Evolutionary conservation across 2,113 vertebrate species (phyloP).

Genomic region (Sinocyclocheilus grahami): DNA sequence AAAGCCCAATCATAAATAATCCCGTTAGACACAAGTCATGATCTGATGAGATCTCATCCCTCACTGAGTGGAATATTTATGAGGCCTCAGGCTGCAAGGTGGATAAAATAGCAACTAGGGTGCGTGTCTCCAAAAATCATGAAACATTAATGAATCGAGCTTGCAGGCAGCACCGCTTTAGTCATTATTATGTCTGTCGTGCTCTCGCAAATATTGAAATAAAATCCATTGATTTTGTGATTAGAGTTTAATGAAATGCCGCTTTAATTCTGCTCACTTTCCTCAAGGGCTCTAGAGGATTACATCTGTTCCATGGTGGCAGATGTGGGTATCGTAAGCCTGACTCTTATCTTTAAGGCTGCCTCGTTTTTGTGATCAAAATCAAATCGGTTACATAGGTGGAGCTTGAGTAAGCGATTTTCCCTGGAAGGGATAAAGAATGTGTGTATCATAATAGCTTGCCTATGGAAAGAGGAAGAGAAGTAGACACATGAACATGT

Average conservation of each 20-base stretch:
- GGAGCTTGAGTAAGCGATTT: background rate
- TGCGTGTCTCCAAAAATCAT: constrained; percentile 6
- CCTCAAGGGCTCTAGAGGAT: background rate
- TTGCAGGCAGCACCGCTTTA: background rate
- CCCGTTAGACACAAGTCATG: constrained; percentile 21
- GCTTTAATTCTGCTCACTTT: constrained; percentile 19
- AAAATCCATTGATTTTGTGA: constrained; percentile 27
- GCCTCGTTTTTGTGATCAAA: background rate
- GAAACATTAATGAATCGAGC: constrained; percentile 28
- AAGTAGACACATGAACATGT: background rate
- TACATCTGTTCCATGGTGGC: background rate
- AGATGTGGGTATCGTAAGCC: background rate
- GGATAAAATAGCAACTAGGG: constrained; percentile 17
- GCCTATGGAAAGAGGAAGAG: background rate
- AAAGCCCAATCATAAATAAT: constrained; percentile 21
- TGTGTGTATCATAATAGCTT: background rate
- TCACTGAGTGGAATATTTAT: constrained; percentile 34
- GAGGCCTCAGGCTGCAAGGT: constrained; percentile 21
- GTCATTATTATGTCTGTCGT: constrained; percentile 21
- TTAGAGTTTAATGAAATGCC: constrained; percentile 25
- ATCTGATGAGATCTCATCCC: constrained; percentile 40
- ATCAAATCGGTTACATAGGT: background rate
- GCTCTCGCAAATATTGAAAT: constrained; percentile 6
- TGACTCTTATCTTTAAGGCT: background rate
- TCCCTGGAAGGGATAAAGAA: background rate